Evolutionary conservation across 2,888 invertebrate genomes (phyloP), one percentile per base, ranked within the genome.

Genomic region (Cheilosia pagana): DNA sequence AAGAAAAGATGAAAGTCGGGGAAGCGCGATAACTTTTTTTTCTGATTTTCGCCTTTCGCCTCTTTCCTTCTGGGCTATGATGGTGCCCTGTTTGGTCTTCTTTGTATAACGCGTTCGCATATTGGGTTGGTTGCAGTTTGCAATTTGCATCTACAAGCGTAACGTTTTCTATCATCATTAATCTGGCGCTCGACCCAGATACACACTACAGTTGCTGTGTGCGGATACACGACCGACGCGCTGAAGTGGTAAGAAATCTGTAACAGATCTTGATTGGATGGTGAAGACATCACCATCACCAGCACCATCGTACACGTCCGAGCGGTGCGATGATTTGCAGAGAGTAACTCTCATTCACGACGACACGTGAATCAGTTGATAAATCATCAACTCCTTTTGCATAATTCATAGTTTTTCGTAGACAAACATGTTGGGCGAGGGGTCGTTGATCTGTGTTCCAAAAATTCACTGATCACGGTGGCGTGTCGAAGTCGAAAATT

Each of bases 61-160:
- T 50, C 25, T 55, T 52, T 43, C 3, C 21, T 0, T 14, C 1
- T 39, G 35, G 12, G 12, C 12, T 35, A 35, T 35, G 35, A 14
- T 28, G 2, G 21, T n/a, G n/a, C 41, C 23, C n/a, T 57, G 21
- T 60, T 23, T n/a, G n/a, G 39, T 53, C 23, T 39, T 3, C 25
- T 25, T 52, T 52, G 16, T 39, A 28, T 25, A 12, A 39, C 70
- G 31, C 48, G 35, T 57, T 55, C 57, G 57, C 35, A 43, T 12
- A 19, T 67, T 53, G n/a, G 10, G 25, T 53, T 52, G 14, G 35
- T 39, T 70, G 62, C 67, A 60, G 19, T 39, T 63, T 79, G 83
- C 78, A 78, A 68, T 78, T 85, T 85, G 81, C 85, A 85, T 81
- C 81, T 76, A 70, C 55, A 67, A 71, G 83, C 68, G 79, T 75